Base-by-base conservation (phyloP, 2,113 vertebrate genomes). In the Progne subis region DNA sequence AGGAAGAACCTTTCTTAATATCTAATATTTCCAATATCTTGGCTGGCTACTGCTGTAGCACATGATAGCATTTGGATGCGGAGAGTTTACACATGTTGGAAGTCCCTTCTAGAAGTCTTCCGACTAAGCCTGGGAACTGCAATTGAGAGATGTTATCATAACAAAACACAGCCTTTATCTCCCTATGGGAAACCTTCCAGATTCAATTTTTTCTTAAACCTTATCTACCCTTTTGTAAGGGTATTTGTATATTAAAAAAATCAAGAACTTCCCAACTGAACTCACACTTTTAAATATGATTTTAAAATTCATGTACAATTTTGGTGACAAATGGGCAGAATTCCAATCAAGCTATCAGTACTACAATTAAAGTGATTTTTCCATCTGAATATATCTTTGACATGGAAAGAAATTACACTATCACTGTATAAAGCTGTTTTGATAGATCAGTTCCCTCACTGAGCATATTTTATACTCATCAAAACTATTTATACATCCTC, bases 301-400 rank as follows among this genome's bases (percentile, higher is more conserved):
- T 95, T 91, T 70, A 1, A 85, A 83, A 91, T 87, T 53, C 14
- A 13, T 6, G 41, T 29, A 59, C 46, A 32, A 5, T 90, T 95
- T 63, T 52, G 17, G 39, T 77, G 67, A n/a, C 8, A 34, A 65
- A 70, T 26, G 94, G 91, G 93, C 90, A 94, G 86, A 89, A 82
- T 55, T 95, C 94, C 95, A 90, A 44, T 63, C 76, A 63, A 67
- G 83, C 79, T 65, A 82, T 96, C 94, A 82, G 18, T 70, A 82
- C 79, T 23, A 32, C 95, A 97, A 94, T 97, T 97, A 94, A 87
- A 96, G 92, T 88, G 88, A 85, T 95, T 97, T 97, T 97, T 94
- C 91, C 82, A 90, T 92, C 94, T n/a, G 57, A 94, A 87, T 92
- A 86, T 70, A 96, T 72, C 68, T 49, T 74, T 77, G 74, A 89